Conservation (phyloP, 2,888 invertebrate species). For the Drosophila monieri region DNA sequence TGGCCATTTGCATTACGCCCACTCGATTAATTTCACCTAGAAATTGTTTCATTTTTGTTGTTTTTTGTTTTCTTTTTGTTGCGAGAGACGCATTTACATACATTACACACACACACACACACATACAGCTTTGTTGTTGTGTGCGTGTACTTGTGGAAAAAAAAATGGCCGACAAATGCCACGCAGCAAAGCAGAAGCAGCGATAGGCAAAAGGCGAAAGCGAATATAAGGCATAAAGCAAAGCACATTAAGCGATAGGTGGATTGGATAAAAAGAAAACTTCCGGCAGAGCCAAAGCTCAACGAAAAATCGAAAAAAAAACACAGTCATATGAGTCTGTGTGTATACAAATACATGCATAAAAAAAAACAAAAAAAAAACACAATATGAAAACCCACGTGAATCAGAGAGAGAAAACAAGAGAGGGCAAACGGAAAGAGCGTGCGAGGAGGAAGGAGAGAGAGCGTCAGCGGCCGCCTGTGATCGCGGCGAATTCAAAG, state of each 20-base stretch:
- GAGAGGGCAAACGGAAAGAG: conserved; percentile 35
- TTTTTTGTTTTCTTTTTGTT: conserved; percentile 21
- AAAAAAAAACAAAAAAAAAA: conserved; percentile 5
- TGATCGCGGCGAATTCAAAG: conserved; percentile 74
- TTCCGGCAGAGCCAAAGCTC: conserved; percentile 70
- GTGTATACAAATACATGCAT: conserved; percentile 23
- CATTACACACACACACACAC: conserved; percentile 12
- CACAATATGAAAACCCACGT: conserved; percentile 65
- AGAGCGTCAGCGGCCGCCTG: conserved; percentile 16
- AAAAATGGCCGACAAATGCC: conserved; percentile 76
- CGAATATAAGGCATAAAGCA: conserved; percentile 35
- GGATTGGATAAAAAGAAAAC: conserved; percentile 72
- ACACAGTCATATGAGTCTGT: conserved; percentile 12
- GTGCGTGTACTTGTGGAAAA: conserved; percentile 55
- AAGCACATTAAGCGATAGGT: conserved; percentile 52
- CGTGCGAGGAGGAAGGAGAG: conserved; percentile 20
- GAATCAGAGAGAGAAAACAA: conserved; percentile 65
- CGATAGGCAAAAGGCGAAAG: conserved; percentile 54
- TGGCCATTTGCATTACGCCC: conserved; percentile 39
- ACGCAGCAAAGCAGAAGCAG: conserved; percentile 68
- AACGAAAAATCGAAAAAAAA: conserved; percentile 47
- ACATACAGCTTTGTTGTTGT: conserved; percentile 20
- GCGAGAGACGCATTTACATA: conserved; percentile 35
- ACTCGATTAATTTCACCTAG: conserved; percentile 53
- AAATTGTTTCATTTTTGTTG: conserved; percentile 33